phyloP scores from a whole-genome alignment of 2,797 vertebrate species.

The Uromys caudimaculatus region DNA sequence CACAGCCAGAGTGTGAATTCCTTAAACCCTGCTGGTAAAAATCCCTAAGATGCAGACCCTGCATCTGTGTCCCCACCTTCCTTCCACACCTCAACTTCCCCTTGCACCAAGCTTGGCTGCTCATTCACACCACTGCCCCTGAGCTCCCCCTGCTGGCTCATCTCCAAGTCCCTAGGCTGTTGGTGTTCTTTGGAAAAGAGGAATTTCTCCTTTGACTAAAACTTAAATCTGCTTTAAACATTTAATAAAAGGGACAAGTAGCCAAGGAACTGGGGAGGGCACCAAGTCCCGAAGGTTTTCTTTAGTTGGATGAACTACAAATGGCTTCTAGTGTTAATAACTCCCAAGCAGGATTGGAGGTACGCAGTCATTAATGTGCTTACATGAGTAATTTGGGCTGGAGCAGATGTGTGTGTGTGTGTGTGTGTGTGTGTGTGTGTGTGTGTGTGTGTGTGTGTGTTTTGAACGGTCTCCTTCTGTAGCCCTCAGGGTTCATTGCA shows the following conservation, averaged over 20 bases:
- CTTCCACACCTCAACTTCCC: background rate
- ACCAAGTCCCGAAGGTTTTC: background rate
- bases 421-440: background rate
- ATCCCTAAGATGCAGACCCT: too few species aligned
- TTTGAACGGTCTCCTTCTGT: too few species aligned
- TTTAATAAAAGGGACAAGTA: constrained; percentile 52
- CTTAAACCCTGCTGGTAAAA: background rate
- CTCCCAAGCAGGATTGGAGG: background rate
- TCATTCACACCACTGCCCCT: background rate
- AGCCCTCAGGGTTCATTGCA: fast-evolving
- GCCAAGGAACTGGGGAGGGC: background rate
- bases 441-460: background rate
- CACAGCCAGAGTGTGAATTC: too few species aligned
- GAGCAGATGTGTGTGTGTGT: background rate
- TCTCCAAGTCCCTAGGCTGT: background rate
- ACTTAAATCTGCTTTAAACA: constrained; percentile 68
- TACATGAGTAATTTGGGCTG: background rate
- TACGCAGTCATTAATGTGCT: background rate
- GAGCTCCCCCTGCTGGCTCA: background rate
- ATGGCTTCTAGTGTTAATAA: background rate
- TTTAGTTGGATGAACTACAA: background rate
- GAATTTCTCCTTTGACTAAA: constrained; percentile 37
- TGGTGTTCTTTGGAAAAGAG: background rate
- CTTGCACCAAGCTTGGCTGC: fast-evolving
- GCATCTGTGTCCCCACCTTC: too few species aligned